Base-by-base conservation (phyloP, 1,140 invertebrate genomes). In the Cydia splendana region DNA sequence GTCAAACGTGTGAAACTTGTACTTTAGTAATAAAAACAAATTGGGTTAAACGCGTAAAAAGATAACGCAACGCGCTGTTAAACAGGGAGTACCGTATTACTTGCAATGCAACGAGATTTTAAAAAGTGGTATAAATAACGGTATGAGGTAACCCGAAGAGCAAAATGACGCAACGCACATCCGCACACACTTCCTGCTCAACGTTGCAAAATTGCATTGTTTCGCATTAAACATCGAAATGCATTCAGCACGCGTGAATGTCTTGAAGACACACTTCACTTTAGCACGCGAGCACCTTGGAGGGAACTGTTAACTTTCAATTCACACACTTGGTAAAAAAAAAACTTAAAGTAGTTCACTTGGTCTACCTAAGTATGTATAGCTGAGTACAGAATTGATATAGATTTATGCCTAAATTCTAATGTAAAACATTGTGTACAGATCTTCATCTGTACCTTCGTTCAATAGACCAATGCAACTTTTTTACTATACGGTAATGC, bases 121-220 rank as follows among this genome's bases (percentile, higher is more conserved):
- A 15, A 65, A 69, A 69, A 69, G n/a, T 34, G 15, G 65, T 2
- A 38, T 30, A 10, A 30, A 34, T 69, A 69, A 69, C 15, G 30
- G 65, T 7, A 69, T 69, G 65, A 69, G 65, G 65, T 69, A 69
- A 69, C 65, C 13, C 65, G 65, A 69, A 34, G 65, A 34, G 28
- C 65, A 69, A 38, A 38, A 18, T 69, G 24, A 69, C 30, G 65
- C 65, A 69, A 69, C 30, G 30, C 65, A 69, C 65, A 69, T 69
- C 65, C 65, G 65, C 65, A 69, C 65, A 38, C 65, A 69, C 65
- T 69, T 38, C 65, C 65, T 34, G 24, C 30, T n/a, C 20, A 34
- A 34, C 65, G 34, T 69, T 69, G 65, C 65, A 69, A 69, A 38
- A 69, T 69, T 34, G 30, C 65, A 69, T 69, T 69, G 65, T 69